These are phyloP conservation scores for Cyprinodon diabolis DNA, from an alignment of 2,797 vertebrate genomes.

Conservation along the genomic window DNA sequence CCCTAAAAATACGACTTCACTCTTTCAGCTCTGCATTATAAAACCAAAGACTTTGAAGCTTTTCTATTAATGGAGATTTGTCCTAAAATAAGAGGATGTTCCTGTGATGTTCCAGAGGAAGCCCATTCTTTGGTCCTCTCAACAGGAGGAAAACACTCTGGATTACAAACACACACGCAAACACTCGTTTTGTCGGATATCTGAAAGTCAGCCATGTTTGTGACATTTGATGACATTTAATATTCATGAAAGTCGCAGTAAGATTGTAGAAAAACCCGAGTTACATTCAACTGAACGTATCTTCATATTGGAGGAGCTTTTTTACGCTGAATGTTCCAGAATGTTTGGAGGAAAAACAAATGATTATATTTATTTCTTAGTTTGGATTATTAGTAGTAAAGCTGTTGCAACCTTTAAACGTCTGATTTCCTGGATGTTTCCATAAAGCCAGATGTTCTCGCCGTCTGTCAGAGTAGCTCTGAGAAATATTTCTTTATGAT, in stretches of 20 bases:
- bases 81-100: not conserved
- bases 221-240: slow-evolving; percentile 68
- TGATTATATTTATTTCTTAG: not conserved
- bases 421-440: not conserved
- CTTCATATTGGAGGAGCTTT: slow-evolving; percentile 10
- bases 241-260: slow-evolving; percentile 58
- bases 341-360: not conserved
- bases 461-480: not conserved
- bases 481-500: not conserved
- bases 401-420: not conserved
- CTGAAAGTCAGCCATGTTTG: slow-evolving; percentile 55
- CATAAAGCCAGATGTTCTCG: not conserved
- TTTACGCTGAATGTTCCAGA: not conserved
- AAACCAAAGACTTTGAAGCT: not conserved
- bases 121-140: not conserved
- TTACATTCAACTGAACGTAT: slow-evolving; percentile 26
- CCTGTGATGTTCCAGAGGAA: not conserved
- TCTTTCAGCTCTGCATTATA: not conserved
- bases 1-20: not conserved
- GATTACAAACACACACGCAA: slow-evolving; percentile 7
- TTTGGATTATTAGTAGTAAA: not conserved
- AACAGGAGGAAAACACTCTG: not conserved
- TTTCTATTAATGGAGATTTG: not conserved
- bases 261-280: slow-evolving; percentile 33
- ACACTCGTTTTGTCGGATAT: slow-evolving; percentile 4